Base-by-base conservation (phyloP, 2,888 invertebrate species). In the Lycocerus yunnanus region DNA sequence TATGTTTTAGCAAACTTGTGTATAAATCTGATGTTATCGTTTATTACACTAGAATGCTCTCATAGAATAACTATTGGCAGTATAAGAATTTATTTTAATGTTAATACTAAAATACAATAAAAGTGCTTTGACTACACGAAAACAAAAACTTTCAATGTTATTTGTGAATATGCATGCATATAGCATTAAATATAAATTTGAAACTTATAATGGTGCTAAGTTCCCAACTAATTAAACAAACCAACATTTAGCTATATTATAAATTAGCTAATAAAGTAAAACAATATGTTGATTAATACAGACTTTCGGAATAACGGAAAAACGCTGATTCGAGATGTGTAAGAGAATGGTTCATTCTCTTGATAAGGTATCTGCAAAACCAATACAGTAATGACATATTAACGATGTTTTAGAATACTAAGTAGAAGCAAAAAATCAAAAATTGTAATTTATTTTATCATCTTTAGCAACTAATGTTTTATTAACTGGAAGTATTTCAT, bases 11-110 rank as follows among this genome's bases (percentile, higher is more conserved):
- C 76, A 79, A 78, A 77, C 77, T 76, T 71, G 75, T 69, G 76
- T 74, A 78, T 80, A 78, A 79, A 79, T 79, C 74, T 78, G 79
- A 79, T 79, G 77, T 80, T 80, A 80, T 80, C 80, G 78, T 80
- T 79, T 79, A 80, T 80, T 79, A 71, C 78, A 69, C 72, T 78
- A 72, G 78, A 78, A 79, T 65, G 76, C 71, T 72, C 43, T 43
- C 76, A 74, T 74, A 76, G 72, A 80, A 78, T 77, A 74, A 68
- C 68, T 76, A 77, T 78, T 74, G 76, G 78, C 68, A 73, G 61
- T 61, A 60, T 27, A 70, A 15, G 74, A 68, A 71, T 67, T 74
- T 67, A 74, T 74, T 71, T 27, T 68, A 58, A 68, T 58, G 58
- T 20, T 58, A 58, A 16, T 68, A 27, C 8, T 15, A 21, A 21